These are phyloP conservation scores for Cynoglossus semilaevis DNA, from an alignment of 2,113 vertebrate species.

Conservation along the genomic window DNA sequence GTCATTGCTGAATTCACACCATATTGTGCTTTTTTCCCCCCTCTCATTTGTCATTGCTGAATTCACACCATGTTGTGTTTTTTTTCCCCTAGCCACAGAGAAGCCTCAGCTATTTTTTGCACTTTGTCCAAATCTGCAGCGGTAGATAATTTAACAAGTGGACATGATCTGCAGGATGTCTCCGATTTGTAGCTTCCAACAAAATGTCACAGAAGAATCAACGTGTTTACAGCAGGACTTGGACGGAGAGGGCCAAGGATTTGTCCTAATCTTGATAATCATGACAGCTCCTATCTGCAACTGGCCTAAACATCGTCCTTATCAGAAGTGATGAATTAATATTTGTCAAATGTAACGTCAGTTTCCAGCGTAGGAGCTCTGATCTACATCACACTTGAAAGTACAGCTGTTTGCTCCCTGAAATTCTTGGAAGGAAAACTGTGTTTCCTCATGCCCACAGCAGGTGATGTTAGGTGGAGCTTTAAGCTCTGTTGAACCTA, in stretches of 20 bases:
- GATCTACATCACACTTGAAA: neutral
- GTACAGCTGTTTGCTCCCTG: neutral
- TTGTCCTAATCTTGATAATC: neutral
- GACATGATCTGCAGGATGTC: neutral
- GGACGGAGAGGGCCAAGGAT: neutral
- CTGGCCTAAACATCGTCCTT: slow-evolving; percentile 1
- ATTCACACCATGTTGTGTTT: neutral
- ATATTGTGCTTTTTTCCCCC: neutral
- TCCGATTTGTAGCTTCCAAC: neutral
- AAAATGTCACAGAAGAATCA: neutral
- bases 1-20: neutral
- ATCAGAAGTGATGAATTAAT: slow-evolving; percentile 20
- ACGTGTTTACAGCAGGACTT: neutral
- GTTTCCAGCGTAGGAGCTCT: neutral
- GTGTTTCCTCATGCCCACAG: slow-evolving; percentile 16
- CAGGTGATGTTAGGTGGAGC: slow-evolving; percentile 21
- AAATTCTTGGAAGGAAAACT: neutral
- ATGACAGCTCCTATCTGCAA: slow-evolving; percentile 1
- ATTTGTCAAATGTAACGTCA: neutral
- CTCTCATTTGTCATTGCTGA: slow-evolving; percentile 1
- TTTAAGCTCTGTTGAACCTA: slow-evolving; percentile 5
- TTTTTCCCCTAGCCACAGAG: neutral
- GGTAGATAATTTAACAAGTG: slow-evolving; percentile 4
- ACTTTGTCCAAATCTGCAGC: neutral
- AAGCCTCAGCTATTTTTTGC: neutral